These are phyloP conservation scores for Allygus modestus DNA, from an alignment of 2,888 invertebrate species.

Conservation along the genomic window DNA sequence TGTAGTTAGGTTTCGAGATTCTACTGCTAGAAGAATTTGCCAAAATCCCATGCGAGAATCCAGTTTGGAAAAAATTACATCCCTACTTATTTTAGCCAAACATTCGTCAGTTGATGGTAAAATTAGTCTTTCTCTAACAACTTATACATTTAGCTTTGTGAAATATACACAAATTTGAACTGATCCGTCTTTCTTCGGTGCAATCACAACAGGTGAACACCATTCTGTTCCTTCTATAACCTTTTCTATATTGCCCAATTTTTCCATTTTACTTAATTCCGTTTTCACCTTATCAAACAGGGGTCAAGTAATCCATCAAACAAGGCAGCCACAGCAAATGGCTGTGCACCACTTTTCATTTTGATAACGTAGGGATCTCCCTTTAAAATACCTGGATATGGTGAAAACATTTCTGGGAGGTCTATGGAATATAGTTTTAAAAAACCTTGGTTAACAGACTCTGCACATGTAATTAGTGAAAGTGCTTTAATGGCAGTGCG, in stretches of 20 bases:
- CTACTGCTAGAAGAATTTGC: neutral
- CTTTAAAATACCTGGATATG: conserved; percentile 14
- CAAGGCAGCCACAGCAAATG: conserved; percentile 64
- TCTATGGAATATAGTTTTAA: neutral
- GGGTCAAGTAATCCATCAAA: conserved; percentile 71
- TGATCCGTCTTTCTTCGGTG: conserved; percentile 67
- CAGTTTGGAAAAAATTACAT: conserved; percentile 40
- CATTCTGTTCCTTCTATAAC: conserved; percentile 72
- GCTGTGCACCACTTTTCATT: neutral
- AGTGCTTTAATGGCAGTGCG: neutral
- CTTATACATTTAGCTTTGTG: conserved; percentile 69
- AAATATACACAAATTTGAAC: conserved; percentile 71
- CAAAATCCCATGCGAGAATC: too few species aligned
- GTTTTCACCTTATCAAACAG: conserved; percentile 70
- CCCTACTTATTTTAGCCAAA: too few species aligned
- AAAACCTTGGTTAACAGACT: neutral
- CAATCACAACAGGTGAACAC: conserved; percentile 73
- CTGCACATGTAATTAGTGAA: neutral
- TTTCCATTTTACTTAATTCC: too few species aligned
- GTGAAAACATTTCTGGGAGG: neutral
- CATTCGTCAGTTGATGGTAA: too few species aligned
- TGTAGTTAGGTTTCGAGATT: too few species aligned
- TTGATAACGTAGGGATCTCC: conserved; percentile 21
- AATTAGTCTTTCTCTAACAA: conserved; percentile 51
- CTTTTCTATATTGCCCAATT: conserved; percentile 70